Base-by-base conservation (phyloP, 2,888 invertebrate species). In the Drosophila antonietae region DNA sequence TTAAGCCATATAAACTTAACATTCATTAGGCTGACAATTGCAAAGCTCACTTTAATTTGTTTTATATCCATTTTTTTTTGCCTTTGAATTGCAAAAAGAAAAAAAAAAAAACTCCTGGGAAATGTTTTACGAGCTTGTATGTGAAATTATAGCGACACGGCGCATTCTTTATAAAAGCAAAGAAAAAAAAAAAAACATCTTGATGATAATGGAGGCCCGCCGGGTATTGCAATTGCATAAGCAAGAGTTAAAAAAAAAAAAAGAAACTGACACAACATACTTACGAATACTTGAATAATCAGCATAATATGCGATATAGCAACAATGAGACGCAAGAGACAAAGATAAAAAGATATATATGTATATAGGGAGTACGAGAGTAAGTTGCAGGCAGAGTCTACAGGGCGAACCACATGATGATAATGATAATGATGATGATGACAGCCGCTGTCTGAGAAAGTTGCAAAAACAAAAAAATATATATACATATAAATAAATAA, bases 381-480 rank as follows among this genome's bases (percentile, higher is more conserved):
- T 49, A 55, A 39, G 64, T 15, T 49, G 33, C 23, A 35, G 63
- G 14, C 31, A 52, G 55, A 52, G 81, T 23, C 46, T 65, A 49
- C 57, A 80, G 68, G 83, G 59, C 61, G 61, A 41, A 41, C 55
- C 55, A 41, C 39, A 41, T 49, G 51, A 46, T 55, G 55, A 39
- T 55, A 39, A 55, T 55, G 39, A 39, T 55, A 28, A 55, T 28
- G 28, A 28, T 28, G 61, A 65, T 75, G 75, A 85, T 88, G 82
- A 84, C 88, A 84, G 73, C 67, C 61, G 55, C 68, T 71, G 88
- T 66, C 89, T 83, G 83, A 88, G 89, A 83, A 83, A 83, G 83
- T 83, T 59, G 49, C 59, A 49, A 49, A 39, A 39, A 28, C 28
- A 28, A 28, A 28, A 28, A 28, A 28, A 28, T 5, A 28, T 6